A percentile compares a stretch with the other conserved stretches of the same genome.
Conservation (phyloP, 1,140 invertebrate species). For the Drosophila albomicans region DNA sequence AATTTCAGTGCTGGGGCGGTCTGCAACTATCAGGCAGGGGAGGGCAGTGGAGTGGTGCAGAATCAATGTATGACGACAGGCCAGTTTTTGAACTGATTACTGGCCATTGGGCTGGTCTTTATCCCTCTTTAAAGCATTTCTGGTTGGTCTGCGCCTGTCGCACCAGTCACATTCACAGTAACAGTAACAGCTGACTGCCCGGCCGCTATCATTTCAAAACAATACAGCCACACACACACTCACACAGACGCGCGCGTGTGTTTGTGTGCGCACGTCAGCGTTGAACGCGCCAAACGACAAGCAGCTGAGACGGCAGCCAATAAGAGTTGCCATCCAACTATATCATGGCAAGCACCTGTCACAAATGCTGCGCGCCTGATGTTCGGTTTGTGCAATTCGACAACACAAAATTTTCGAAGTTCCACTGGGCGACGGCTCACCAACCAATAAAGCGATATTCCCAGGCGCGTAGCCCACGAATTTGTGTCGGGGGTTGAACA, state of each 20-base stretch:
- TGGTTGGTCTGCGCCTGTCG: conserved; percentile 77
- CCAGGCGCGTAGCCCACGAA: conserved; percentile 29
- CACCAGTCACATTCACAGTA: conserved; percentile 70
- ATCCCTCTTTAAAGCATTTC: conserved; percentile 79
- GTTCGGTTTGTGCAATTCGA: conserved; percentile 81
- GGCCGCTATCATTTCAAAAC: conserved; percentile 73
- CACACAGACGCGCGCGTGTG: neutral
- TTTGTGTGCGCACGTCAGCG: conserved; percentile 44
- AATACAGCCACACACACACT: conserved; percentile 41
- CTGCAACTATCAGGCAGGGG: neutral
- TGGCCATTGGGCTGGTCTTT: conserved; percentile 69
- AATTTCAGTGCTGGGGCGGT: neutral
- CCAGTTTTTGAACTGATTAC: conserved; percentile 46
- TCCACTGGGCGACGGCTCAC: conserved; percentile 74
- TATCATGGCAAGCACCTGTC: conserved; percentile 73
- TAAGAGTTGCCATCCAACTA: conserved; percentile 84
- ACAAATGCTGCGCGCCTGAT: conserved; percentile 69
- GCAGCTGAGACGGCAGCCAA: conserved; percentile 77
- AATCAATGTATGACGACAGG: conserved; percentile 16
- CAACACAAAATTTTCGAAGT: conserved; percentile 85
- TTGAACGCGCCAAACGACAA: conserved; percentile 50
- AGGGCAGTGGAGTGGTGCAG: neutral
- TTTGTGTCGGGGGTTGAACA: neutral
- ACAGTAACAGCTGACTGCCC: conserved; percentile 68
- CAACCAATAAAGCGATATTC: conserved; percentile 82